phyloP scores from a whole-genome alignment of 2,797 vertebrate species.

The Alfaro cultratus region DNA sequence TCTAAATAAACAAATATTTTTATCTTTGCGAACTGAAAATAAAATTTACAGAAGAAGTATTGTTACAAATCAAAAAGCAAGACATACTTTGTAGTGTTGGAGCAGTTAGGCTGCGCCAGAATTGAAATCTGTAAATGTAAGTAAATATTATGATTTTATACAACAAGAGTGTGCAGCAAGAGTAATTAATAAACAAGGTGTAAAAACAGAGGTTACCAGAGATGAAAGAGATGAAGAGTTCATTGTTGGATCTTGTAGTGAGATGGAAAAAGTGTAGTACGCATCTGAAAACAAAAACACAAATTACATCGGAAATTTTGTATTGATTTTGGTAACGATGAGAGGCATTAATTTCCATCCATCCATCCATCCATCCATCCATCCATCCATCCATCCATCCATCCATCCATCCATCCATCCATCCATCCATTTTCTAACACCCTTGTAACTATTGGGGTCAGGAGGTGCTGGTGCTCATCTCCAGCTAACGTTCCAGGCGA shows the following conservation, averaged over 20 bases:
- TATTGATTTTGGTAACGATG: neutral
- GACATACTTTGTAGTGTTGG: slow-evolving; percentile 35
- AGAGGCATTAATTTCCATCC: neutral
- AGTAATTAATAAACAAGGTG: neutral
- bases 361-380: no score
- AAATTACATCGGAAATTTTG: neutral
- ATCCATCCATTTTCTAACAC: no score
- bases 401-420: no score
- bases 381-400: no score
- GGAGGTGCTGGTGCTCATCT: no score
- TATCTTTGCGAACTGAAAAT: no score
- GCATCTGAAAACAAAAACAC: slow-evolving; percentile 56
- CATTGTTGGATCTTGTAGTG: neutral
- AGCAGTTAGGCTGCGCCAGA: slow-evolving; percentile 33
- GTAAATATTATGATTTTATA: slow-evolving; percentile 8
- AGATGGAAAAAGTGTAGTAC: slow-evolving; percentile 66
- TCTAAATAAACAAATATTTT: no score
- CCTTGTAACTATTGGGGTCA: no score
- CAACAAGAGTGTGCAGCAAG: neutral
- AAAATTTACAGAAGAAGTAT: no score
- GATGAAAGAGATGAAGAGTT: neutral
- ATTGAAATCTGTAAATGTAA: slow-evolving; percentile 44
- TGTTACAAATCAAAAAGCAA: neutral
- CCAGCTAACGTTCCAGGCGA: no score
- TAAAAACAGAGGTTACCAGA: slow-evolving; percentile 51